A percentile compares a stretch with the other conserved stretches of the same genome.
phyloP scores from a whole-genome alignment of 2,113 vertebrate species.

The Syngnathus scovelli region DNA sequence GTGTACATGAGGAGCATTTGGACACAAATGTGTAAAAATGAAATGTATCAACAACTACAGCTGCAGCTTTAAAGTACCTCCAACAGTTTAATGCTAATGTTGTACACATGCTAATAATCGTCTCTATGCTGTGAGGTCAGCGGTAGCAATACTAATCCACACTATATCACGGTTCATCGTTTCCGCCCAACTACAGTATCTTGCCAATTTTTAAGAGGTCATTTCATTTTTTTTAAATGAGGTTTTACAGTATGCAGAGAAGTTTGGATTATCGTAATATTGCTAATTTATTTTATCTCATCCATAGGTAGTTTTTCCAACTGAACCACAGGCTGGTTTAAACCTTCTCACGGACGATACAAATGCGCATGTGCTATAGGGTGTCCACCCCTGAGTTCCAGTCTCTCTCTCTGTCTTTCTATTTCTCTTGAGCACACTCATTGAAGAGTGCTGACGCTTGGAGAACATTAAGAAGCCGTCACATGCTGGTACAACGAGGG shows the following conservation, averaged over 20 bases:
- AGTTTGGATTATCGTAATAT: background rate
- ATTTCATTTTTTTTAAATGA: background rate
- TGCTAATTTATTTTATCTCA: too few relatives aligned
- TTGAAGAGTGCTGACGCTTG: conserved; percentile 60
- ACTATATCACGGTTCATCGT: too few relatives aligned
- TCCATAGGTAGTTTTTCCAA: too few relatives aligned
- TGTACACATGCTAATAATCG: background rate
- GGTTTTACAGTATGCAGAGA: background rate
- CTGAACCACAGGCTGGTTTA: too few relatives aligned
- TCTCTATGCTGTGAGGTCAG: background rate
- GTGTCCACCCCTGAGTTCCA: background rate
- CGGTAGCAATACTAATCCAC: background rate
- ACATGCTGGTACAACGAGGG: conserved; percentile 42
- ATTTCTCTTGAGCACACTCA: conserved; percentile 26
- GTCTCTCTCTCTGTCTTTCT: conserved; percentile 15
- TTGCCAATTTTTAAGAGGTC: too few relatives aligned
- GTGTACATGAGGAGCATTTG: background rate
- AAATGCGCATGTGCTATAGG: background rate
- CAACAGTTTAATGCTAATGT: too few relatives aligned
- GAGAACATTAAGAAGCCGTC: conserved; percentile 51
- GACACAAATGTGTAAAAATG: background rate
- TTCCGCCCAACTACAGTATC: too few relatives aligned
- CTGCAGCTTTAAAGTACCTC: background rate
- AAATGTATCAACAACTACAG: background rate
- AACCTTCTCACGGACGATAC: background rate